A percentile compares a stretch with the other conserved stretches of the same genome.
Evolutionary conservation across 92 coral and sea anemone genomes (phyloP).

Genomic region (Porites evermanni): DNA sequence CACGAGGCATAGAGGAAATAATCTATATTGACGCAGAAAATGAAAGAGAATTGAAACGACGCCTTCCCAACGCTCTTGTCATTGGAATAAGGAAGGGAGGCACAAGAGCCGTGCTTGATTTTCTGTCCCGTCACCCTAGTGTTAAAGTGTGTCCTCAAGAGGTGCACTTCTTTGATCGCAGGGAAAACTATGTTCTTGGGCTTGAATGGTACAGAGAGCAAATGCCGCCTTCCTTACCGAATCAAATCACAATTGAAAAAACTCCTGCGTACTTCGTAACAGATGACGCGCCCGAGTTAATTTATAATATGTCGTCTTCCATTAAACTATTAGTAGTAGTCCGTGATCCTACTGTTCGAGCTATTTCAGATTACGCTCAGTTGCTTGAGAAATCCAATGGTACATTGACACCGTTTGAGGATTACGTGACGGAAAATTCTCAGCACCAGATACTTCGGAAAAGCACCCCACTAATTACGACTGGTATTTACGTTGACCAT

Average conservation of each 20-base stretch:
- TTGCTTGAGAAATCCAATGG: slow-evolving; percentile 65
- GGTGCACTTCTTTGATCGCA: slow-evolving; percentile 89
- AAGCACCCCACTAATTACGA: slow-evolving; percentile 20
- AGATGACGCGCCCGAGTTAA: slow-evolving; percentile 62
- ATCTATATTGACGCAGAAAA: slow-evolving; percentile 18
- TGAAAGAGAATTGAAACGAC: slow-evolving; percentile 28
- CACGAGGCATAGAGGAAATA: background rate
- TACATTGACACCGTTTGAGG: slow-evolving; percentile 74
- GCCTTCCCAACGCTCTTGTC: slow-evolving; percentile 91
- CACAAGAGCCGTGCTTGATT: slow-evolving; percentile 90
- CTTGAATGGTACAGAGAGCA: slow-evolving; percentile 87
- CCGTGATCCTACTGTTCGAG: slow-evolving; percentile 93
- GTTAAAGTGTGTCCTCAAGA: slow-evolving; percentile 85
- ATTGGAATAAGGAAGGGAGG: slow-evolving; percentile 97
- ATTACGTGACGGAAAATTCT: slow-evolving; percentile 70
- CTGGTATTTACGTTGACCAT: slow-evolving; percentile 64
- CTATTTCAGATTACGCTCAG: slow-evolving; percentile 94
- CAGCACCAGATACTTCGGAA: slow-evolving; percentile 35
- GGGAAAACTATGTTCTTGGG: slow-evolving; percentile 76
- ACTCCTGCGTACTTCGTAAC: slow-evolving; percentile 92
- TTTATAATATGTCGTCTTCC: slow-evolving; percentile 76
- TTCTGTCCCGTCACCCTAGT: slow-evolving; percentile 86
- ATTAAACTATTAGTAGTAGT: slow-evolving; percentile 86
- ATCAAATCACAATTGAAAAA: slow-evolving; percentile 88
- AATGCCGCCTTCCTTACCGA: slow-evolving; percentile 76